Percentiles rank a stretch among this genome's conserved stretches.
Evolutionary conservation across 2,888 invertebrate genomes (phyloP).

Genomic region (Empis livida): DNA sequence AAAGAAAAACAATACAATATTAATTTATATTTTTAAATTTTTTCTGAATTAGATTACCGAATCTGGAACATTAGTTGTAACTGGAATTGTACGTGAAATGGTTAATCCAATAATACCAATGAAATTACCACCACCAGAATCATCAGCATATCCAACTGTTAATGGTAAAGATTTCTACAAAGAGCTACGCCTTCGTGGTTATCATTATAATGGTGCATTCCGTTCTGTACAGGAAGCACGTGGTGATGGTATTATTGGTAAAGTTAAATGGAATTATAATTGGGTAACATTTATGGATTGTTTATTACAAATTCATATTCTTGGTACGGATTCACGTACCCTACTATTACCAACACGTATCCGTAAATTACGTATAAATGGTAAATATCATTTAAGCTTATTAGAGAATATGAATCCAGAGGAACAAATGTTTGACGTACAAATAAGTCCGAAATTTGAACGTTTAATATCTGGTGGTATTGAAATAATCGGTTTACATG

Average conservation of each 20-base stretch:
- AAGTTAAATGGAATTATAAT: slow-evolving; percentile 57
- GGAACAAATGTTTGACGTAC: slow-evolving; percentile 26
- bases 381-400: slow-evolving; percentile 44
- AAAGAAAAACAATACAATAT: background rate
- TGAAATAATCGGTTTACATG: slow-evolving; percentile 62
- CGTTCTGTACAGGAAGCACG: slow-evolving; percentile 25
- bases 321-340: slow-evolving; percentile 53
- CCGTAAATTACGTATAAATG: slow-evolving; percentile 54
- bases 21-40: slow-evolving; percentile 2
- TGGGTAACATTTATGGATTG: slow-evolving; percentile 86
- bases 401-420: slow-evolving; percentile 32
- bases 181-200: slow-evolving; percentile 56
- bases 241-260: slow-evolving; percentile 28
- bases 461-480: slow-evolving; percentile 55
- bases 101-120: slow-evolving; percentile 16
- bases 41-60: slow-evolving; percentile 43
- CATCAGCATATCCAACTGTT: slow-evolving; percentile 28
- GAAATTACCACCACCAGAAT: slow-evolving; percentile 16
- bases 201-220: slow-evolving; percentile 41
- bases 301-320: slow-evolving; percentile 69
- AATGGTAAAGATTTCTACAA: slow-evolving; percentile 54
- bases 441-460: slow-evolving; percentile 22
- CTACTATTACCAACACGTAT: slow-evolving; percentile 66
- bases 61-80: slow-evolving; percentile 53
- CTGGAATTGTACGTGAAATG: slow-evolving; percentile 47